Conservation (phyloP, 2,113 vertebrate species). For the Hyperopisus bebe region DNA sequence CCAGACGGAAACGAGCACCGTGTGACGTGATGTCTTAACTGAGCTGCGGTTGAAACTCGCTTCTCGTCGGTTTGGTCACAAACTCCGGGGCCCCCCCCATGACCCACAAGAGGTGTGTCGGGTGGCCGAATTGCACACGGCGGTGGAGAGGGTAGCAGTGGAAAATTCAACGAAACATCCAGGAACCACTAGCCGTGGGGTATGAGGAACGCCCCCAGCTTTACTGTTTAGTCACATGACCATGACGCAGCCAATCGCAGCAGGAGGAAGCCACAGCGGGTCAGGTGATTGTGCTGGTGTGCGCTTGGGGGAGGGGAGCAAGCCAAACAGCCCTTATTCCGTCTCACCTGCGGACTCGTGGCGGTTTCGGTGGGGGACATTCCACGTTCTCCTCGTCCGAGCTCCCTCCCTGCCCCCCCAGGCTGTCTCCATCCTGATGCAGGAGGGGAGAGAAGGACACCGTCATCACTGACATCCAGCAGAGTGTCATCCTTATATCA, state of each 20-base stretch:
- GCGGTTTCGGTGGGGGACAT: slow-evolving; percentile 91
- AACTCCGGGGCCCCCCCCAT: background rate
- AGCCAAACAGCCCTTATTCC: background rate
- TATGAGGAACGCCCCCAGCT: background rate
- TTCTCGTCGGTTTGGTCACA: background rate
- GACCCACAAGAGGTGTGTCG: background rate
- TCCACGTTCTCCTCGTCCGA: slow-evolving; percentile 77
- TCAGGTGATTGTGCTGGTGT: background rate
- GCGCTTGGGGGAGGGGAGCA: background rate
- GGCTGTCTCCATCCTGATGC: slow-evolving; percentile 77
- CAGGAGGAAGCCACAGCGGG: background rate
- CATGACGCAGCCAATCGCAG: background rate
- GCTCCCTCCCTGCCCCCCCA: slow-evolving; percentile 66
- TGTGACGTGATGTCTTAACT: background rate
- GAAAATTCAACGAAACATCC: background rate
- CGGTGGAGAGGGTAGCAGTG: background rate
- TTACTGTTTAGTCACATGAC: background rate
- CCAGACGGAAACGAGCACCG: background rate
- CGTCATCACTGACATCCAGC: background rate
- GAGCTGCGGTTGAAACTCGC: background rate
- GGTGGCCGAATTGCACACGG: background rate
- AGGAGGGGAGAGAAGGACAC: slow-evolving; percentile 29
- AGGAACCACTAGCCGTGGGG: background rate
- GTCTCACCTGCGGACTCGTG: slow-evolving; percentile 80
- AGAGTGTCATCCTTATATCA: no score